Base-by-base conservation (phyloP, 2,888 invertebrate genomes). In the Dryococelus australis region DNA sequence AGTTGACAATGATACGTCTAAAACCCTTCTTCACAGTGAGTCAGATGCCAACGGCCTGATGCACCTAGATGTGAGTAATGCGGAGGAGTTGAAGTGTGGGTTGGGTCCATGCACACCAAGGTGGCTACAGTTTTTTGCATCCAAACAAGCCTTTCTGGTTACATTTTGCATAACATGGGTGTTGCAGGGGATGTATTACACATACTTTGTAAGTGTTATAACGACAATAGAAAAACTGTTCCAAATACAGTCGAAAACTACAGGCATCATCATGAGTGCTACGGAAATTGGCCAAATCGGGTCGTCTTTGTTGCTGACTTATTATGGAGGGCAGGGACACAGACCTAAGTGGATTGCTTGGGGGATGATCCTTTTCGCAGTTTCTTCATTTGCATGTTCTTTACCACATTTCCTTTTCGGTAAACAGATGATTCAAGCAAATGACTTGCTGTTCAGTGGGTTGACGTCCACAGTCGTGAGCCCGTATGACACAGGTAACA, bases 231-330 rank as follows among this genome's bases (percentile, higher is more conserved):
- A 98, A 92, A 98, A 98, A 92, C 93, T 98, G 88, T 98, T 97
- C 92, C 97, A 97, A 93, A 96, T 98, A 89, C 97, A 97, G 92
- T 97, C 97, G 88, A 97, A 97, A 93, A 97, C 97, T 81, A 98
- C 97, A 0, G 98, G 89, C 53, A 95, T 97, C 87, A 95, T 98
- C 90, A 94, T 98, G 94, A 97, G 97, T 90, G 97, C 98, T 89
- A 98, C 97, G 28, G 98, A 98, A 93, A 97, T 98, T 91, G 98
- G 98, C 0, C 98, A 98, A 93, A 98, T 98, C 90, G 96, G 97
- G 89, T 98, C 98, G 84, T 97, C 98, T 87, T 93, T 98, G 90
- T 93, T 98, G 91, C 93, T 98, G 90, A 97, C 98, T 53, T 98
- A 98, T 92, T 96, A 97, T 92, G 98, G 97, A 20, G 98, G 98